phyloP scores from a whole-genome alignment of 2,113 vertebrate genomes.

The Strix uralensis region DNA sequence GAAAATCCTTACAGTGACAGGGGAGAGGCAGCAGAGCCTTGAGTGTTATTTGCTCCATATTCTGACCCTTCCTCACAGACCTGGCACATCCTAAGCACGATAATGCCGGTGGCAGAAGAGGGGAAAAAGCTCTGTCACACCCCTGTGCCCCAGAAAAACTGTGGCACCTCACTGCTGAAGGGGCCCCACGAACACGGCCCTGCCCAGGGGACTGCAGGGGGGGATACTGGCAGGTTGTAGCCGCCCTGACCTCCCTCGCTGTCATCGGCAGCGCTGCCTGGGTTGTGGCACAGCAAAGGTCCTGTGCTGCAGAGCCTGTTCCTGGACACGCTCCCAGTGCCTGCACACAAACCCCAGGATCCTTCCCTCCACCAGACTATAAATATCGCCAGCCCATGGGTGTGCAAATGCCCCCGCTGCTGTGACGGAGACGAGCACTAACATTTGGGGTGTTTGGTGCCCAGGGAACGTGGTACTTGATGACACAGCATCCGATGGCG shows the following conservation, averaged over 20 bases:
- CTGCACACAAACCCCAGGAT: neutral
- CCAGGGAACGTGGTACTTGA: accelerated
- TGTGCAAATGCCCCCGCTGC: neutral
- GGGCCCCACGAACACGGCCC: accelerated
- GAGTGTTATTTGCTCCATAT: accelerated
- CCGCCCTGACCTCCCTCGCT: neutral
- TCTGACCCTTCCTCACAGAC: neutral
- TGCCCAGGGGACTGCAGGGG: neutral
- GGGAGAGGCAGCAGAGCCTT: neutral
- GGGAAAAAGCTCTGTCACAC: neutral
- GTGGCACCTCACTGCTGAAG: neutral
- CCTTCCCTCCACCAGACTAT: neutral
- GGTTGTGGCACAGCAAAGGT: neutral
- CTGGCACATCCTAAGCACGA: accelerated
- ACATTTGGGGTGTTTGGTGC: neutral
- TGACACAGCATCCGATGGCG: accelerated
- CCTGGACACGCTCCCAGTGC: neutral
- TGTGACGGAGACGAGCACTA: accelerated
- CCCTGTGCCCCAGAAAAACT: neutral
- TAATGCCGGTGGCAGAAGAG: neutral
- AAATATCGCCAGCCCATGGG: accelerated
- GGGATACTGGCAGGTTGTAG: neutral
- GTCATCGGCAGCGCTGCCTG: neutral
- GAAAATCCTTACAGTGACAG: neutral
- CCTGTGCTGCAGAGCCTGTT: neutral